A percentile compares a stretch with the other conserved stretches of the same genome.
Conservation (phyloP, 2,797 vertebrate species). For the Hippoglossus hippoglossus region DNA sequence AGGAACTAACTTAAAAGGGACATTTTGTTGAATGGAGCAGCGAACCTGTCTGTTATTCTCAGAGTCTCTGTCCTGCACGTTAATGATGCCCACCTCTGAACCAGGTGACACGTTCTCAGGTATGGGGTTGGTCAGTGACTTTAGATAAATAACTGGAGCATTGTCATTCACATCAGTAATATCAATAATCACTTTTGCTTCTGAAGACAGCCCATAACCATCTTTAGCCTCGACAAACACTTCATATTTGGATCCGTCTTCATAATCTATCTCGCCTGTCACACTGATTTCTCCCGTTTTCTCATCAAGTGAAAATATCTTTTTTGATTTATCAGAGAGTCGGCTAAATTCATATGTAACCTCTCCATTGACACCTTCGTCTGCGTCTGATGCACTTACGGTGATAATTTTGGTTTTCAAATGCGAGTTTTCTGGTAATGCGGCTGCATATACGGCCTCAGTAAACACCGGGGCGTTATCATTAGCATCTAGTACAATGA, state of each 20-base stretch:
- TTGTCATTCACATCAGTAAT: too few species aligned
- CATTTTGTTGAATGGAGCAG: constrained; percentile 66
- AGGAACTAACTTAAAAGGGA: constrained; percentile 43
- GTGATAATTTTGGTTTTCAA: constrained; percentile 48
- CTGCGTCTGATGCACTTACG: constrained; percentile 71
- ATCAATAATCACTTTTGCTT: constrained; percentile 65
- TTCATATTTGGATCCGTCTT: constrained; percentile 67
- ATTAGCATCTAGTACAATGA: constrained; percentile 76
- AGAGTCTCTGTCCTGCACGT: constrained; percentile 76
- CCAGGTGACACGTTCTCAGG: constrained; percentile 38
- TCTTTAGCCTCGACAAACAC: constrained; percentile 76
- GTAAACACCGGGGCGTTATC: constrained; percentile 77
- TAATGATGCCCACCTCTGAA: constrained; percentile 70
- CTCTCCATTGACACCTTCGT: constrained; percentile 73
- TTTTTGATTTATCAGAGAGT: constrained; percentile 49
- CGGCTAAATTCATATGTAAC: constrained; percentile 66
- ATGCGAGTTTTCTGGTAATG: constrained; percentile 63
- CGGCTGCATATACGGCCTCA: constrained; percentile 61
- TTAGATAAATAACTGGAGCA: too few species aligned
- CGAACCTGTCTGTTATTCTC: constrained; percentile 76
- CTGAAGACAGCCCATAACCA: constrained; percentile 55
- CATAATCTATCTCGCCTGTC: constrained; percentile 76
- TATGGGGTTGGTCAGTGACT: too few species aligned
- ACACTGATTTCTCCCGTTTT: constrained; percentile 67
- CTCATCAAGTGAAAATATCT: constrained; percentile 59